Percentiles rank a stretch among this genome's conserved stretches.
phyloP scores from a whole-genome alignment of 2,888 invertebrate genomes.

The Hesperia comma region DNA sequence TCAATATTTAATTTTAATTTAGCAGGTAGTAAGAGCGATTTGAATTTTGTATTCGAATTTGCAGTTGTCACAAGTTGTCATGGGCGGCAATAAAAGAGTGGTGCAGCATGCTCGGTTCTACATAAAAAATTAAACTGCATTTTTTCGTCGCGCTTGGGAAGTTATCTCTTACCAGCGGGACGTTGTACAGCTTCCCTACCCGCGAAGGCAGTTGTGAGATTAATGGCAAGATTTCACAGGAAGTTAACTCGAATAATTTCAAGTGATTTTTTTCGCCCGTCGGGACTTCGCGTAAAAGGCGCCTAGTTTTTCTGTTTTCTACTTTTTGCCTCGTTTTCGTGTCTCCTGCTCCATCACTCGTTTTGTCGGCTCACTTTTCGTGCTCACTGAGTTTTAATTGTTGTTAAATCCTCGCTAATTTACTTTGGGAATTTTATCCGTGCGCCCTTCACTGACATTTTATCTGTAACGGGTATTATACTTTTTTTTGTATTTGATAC shows the following conservation, averaged over 20 bases:
- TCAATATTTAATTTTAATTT: no score
- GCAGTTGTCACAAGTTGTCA: no score
- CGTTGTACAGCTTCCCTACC: background rate
- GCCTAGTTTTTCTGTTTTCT: constrained; percentile 31
- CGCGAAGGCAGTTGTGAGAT: constrained; percentile 55
- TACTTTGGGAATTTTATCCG: background rate
- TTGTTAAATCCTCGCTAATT: constrained; percentile 19
- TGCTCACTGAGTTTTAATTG: constrained; percentile 27
- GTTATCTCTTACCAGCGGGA: background rate
- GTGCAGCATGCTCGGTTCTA: no score
- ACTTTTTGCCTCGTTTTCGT: constrained; percentile 26
- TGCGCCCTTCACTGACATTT: background rate
- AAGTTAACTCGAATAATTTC: constrained; percentile 67
- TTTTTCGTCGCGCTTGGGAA: no score
- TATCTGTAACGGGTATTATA: background rate
- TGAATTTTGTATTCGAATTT: no score
- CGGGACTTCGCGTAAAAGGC: constrained; percentile 33
- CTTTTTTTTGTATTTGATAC: no score
- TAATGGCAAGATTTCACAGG: constrained; percentile 68
- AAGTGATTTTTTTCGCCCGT: constrained; percentile 53
- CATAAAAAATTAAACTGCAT: no score
- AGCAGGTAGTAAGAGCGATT: no score
- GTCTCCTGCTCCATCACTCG: constrained; percentile 25
- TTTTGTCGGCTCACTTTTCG: constrained; percentile 25
- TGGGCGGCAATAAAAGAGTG: no score